Evolutionary conservation across 2,113 vertebrate genomes (phyloP), one percentile per base, ranked within the genome.

Genomic region (Budorcas taxicolor): DNA sequence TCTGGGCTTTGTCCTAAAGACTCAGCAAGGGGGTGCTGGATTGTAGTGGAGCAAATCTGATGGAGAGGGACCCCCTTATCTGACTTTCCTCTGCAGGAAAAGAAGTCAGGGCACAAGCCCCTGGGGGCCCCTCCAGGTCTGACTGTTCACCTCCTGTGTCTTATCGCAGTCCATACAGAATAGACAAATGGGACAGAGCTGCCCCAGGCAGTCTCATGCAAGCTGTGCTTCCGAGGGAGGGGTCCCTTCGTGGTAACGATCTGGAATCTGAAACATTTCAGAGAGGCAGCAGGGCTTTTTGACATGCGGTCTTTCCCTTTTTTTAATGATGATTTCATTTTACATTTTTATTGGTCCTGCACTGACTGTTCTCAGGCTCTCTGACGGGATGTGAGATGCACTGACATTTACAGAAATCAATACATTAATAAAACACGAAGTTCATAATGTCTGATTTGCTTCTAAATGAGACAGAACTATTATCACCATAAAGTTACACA

Each of bases 391-490:
- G 93, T 97, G 87, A 96, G 98, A 96, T 85, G 98, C n/a, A 29
- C 96, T 97, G 98, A 95, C 93, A 95, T 97, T 98, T 97, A 86
- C 98, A 95, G 97, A 98, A 98, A 98, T 97, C 71, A 29, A 92
- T 92, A 87, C 94, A 97, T 98, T 98, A 98, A 98, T 99, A 99
- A 98, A 98, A 99, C 98, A 98, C 97, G 76, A 97, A 97, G 97
- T 97, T 98, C 98, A 97, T 98, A 98, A 91, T 91, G 90, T 98
- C 98, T 98, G 98, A 98, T 98, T 98, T 98, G 97, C 97, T 98
- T 99, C 98, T 98, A 98, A 98, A 82, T 98, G 97, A 98, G 97
- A 92, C 95, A 96, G 98, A 95, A 64, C 11, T 93, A 96, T 86
- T 97, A 96, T 97, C 98, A 95, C 91, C 97, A 97, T 97, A 98